phyloP scores from a whole-genome alignment of 2,888 invertebrate genomes.

The Agonum fuliginosum region DNA sequence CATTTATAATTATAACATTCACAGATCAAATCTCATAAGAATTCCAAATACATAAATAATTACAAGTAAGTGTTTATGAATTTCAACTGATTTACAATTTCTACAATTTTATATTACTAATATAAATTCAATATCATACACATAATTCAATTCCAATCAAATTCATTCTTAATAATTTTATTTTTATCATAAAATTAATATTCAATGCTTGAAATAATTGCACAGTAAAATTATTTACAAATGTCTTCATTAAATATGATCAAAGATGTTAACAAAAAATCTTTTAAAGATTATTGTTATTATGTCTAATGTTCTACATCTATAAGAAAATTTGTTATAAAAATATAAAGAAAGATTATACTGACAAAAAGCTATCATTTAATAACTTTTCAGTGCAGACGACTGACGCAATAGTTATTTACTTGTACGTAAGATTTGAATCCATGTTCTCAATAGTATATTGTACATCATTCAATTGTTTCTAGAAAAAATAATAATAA shows the following conservation, averaged over 20 bases:
- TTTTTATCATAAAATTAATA: slow-evolving; percentile 16
- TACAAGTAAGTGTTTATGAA: neutral
- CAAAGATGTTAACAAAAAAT: neutral
- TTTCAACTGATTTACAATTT: slow-evolving; percentile 7
- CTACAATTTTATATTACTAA: slow-evolving; percentile 14
- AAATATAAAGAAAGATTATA: slow-evolving; percentile 22
- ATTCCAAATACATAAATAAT: neutral
- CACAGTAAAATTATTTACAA: neutral
- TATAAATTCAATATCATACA: neutral
- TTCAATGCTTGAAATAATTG: neutral
- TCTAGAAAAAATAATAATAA: too few relatives aligned
- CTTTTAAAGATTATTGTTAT: neutral
- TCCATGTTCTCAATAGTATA: neutral
- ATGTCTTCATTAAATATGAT: neutral
- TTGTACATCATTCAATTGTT: neutral
- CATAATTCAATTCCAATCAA: neutral
- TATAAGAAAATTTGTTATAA: neutral
- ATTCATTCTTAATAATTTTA: slow-evolving; percentile 8
- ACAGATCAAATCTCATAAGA: slow-evolving; percentile 1
- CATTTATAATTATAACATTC: neutral
- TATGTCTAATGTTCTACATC: slow-evolving; percentile 4
- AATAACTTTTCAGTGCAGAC: slow-evolving; percentile 1
- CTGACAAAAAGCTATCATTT: slow-evolving; percentile 1
- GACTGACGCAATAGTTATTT: slow-evolving; percentile 29
- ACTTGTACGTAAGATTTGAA: slow-evolving; percentile 30